Conservation (phyloP, 2,888 invertebrate genomes). For the Drosophila parthenogenetica region DNA sequence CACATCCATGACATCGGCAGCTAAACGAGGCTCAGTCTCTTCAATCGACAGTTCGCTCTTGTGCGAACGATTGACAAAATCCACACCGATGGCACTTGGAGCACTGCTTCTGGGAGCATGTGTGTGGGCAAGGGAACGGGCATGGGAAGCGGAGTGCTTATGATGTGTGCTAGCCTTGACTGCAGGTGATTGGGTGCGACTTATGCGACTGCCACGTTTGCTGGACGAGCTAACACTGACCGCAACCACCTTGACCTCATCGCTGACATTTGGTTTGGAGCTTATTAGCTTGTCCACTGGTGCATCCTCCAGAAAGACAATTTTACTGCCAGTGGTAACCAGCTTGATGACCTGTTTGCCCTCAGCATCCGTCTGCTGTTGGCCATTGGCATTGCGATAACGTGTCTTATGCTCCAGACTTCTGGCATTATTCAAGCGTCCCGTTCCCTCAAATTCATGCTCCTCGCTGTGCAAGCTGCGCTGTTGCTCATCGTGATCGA, state of each 20-base stretch:
- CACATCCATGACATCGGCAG: slow-evolving; percentile 74
- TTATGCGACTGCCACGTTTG: slow-evolving; percentile 56
- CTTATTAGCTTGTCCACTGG: slow-evolving; percentile 20
- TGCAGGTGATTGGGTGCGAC: slow-evolving; percentile 39
- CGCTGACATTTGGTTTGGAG: slow-evolving; percentile 51
- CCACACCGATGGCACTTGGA: slow-evolving; percentile 60
- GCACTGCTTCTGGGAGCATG: slow-evolving; percentile 39
- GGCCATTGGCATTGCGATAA: slow-evolving; percentile 62
- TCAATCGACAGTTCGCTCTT: slow-evolving; percentile 87
- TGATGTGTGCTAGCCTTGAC: slow-evolving; percentile 22
- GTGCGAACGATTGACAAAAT: slow-evolving; percentile 86
- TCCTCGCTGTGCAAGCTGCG: slow-evolving; percentile 71
- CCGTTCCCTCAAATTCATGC: slow-evolving; percentile 61
- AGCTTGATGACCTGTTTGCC: slow-evolving; percentile 80
- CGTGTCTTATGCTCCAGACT: slow-evolving; percentile 66
- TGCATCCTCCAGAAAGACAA: slow-evolving; percentile 81
- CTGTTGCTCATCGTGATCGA: slow-evolving; percentile 78
- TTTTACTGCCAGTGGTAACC: slow-evolving; percentile 83
- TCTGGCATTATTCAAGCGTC: slow-evolving; percentile 49
- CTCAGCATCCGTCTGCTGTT: slow-evolving; percentile 41
- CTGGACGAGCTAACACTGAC: slow-evolving; percentile 86
- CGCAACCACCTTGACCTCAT: slow-evolving; percentile 85
- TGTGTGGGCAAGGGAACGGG: not conserved
- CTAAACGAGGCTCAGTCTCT: slow-evolving; percentile 86
- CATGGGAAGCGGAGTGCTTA: not conserved